Evolutionary conservation across 2,888 invertebrate genomes (phyloP), one percentile per base, ranked within the genome.

Genomic region (Noctuana brunneofusca): DNA sequence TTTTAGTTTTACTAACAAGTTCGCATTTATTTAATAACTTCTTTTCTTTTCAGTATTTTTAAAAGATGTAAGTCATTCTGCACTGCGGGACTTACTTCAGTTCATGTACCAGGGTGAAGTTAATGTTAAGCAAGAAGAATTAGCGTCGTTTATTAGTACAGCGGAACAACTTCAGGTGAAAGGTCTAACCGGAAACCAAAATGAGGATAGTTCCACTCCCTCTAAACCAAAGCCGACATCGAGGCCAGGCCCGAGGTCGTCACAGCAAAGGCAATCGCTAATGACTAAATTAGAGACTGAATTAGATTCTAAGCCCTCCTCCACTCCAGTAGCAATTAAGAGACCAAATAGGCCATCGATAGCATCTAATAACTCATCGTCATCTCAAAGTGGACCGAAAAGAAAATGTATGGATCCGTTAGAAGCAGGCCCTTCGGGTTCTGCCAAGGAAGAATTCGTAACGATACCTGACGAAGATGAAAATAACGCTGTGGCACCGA

Each of bases 81-180:
- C 94, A 75, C 88, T 94, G 78, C 93, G 94, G 86, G 94, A 94
- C 87, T 92, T 94, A 81, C 92, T 94, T 86, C 94, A 94, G 81
- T 94, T 94, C 87, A 94, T 94, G 94, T 94, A 94, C 78, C 94
- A 94, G 84, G 94, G 94, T 68, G 94, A 94, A 87, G 94, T 94
- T 76, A 94, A 94, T 92, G 94, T 94, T 76, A 94, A 94, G 84
- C 94, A 94, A 87, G 94, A 94, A 86, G 94, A 94, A 68, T 92
- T 94, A 85, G 94, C 94, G 75, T 93, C 94, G 74, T 94, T 94
- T 89, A 94, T 94, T 81, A 94, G 94, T 89, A 94, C 94, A 79
- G 94, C 94, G 81, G 94, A 94, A 90, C 94, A 94, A 76, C 90
- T 94, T 81, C 94, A 94, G 92, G 94, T 94, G 68, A 94, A 94